phyloP scores from a whole-genome alignment of 1,140 invertebrate species.

The Drosophila kurseongensis region DNA sequence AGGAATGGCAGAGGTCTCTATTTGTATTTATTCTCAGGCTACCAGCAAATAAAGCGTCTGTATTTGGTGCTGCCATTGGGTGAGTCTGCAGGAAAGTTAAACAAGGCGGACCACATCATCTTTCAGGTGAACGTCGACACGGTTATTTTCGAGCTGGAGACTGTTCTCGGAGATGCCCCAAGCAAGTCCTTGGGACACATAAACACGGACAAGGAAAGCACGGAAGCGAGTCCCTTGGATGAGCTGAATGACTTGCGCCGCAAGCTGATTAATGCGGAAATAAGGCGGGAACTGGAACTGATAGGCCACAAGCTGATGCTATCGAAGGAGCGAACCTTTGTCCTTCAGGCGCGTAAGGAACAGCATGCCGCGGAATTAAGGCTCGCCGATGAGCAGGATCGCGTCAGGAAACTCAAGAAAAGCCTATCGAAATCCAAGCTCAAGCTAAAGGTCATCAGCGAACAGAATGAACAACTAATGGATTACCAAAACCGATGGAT shows the following conservation, averaged over 20 bases:
- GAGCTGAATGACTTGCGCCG: neutral
- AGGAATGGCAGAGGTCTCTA: neutral
- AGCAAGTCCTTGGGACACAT: neutral
- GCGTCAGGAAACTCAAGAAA: neutral
- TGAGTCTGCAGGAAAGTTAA: neutral
- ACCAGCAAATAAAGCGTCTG: neutral
- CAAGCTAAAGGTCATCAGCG: neutral
- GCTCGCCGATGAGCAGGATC: neutral
- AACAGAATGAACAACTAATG: neutral
- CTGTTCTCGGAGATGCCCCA: neutral
- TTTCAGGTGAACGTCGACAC: neutral
- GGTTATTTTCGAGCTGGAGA: neutral
- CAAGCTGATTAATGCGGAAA: neutral
- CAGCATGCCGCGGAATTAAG: neutral
- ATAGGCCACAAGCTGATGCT: constrained; percentile 12
- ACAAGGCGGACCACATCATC: neutral
- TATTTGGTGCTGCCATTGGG: neutral
- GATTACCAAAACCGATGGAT: too few species aligned
- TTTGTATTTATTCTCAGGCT: neutral
- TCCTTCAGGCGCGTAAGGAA: neutral
- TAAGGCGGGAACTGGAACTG: neutral
- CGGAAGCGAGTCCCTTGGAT: neutral
- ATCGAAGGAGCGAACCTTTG: neutral
- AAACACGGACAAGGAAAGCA: neutral
- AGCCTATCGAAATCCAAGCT: neutral